A percentile compares a stretch with the other conserved stretches of the same genome.
phyloP scores from a whole-genome alignment of 2,113 vertebrate genomes.

The Sarotherodon lohbergeri region DNA sequence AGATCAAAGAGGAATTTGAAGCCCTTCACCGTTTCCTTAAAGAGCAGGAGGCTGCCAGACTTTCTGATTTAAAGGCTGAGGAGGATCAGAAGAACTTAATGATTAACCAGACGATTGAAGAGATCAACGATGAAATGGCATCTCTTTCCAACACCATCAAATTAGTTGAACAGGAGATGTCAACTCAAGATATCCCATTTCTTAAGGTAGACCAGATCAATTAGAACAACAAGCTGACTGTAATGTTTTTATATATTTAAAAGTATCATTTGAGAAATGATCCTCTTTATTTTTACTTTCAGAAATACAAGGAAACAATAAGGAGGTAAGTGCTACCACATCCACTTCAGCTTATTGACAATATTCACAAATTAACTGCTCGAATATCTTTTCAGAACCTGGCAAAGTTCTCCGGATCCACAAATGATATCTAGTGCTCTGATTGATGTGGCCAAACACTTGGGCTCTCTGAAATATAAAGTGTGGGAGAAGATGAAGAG shows the following conservation, averaged over 20 bases:
- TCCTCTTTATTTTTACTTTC: conserved; percentile 6
- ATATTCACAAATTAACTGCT: background rate
- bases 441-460: conserved; percentile 71
- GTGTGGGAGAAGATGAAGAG: conserved; percentile 78
- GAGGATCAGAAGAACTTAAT: conserved; percentile 56
- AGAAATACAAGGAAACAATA: conserved; percentile 77
- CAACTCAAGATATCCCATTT: conserved; percentile 58
- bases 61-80: conserved; percentile 63
- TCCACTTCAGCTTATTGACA: background rate
- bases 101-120: conserved; percentile 60
- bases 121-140: conserved; percentile 55
- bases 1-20: conserved; percentile 72
- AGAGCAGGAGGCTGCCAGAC: conserved; percentile 66
- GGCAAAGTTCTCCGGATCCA: conserved; percentile 56
- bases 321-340: conserved; percentile 52
- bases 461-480: conserved; percentile 72
- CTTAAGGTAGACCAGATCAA: conserved; percentile 56
- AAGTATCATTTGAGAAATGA: background rate
- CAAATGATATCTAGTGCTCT: conserved; percentile 48
- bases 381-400: conserved; percentile 60
- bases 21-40: conserved; percentile 65
- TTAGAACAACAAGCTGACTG: background rate
- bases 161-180: conserved; percentile 70
- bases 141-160: conserved; percentile 66
- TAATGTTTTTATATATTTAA: background rate